Percentiles rank a stretch among this genome's conserved stretches.
Evolutionary conservation across 2,113 vertebrate genomes (phyloP).

Genomic region (Coturnix japonica): DNA sequence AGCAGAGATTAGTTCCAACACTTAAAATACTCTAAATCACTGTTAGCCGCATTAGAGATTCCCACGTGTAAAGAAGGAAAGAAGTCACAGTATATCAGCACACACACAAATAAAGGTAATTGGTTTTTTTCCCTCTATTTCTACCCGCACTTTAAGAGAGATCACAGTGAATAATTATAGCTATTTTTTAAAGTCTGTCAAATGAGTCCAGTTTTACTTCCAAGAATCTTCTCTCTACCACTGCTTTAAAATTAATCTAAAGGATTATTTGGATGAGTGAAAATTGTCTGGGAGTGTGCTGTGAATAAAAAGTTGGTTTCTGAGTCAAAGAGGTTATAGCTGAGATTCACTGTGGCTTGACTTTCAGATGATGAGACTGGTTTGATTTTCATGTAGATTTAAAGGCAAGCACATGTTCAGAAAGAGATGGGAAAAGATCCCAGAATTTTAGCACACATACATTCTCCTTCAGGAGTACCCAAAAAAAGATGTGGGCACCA

Average conservation of each 20-base stretch:
- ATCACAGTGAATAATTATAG: slow-evolving; percentile 45
- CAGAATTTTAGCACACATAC: rapidly evolving
- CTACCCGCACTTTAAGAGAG: not conserved
- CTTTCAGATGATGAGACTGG: not conserved
- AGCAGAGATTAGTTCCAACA: slow-evolving; percentile 36
- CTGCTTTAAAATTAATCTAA: not conserved
- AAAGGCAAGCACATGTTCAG: not conserved
- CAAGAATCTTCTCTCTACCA: not conserved
- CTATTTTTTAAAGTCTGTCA: slow-evolving; percentile 19
- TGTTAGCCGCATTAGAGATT: not conserved
- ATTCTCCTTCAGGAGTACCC: not conserved
- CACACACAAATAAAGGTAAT: slow-evolving; percentile 9
- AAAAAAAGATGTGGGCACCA: not conserved
- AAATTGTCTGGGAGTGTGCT: not conserved
- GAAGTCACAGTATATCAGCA: not conserved
- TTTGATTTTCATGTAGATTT: not conserved
- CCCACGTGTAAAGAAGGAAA: not conserved
- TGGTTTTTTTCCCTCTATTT: not conserved
- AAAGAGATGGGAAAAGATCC: not conserved
- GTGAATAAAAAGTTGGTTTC: not conserved
- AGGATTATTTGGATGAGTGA: slow-evolving; percentile 4
- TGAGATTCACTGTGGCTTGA: not conserved
- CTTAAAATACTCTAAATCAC: not conserved
- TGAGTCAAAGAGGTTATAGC: not conserved
- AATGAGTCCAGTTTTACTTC: slow-evolving; percentile 34